Evolutionary conservation across 2,888 invertebrate genomes (phyloP), one percentile per base, ranked within the genome.

Genomic region (Pomacea canaliculata): DNA sequence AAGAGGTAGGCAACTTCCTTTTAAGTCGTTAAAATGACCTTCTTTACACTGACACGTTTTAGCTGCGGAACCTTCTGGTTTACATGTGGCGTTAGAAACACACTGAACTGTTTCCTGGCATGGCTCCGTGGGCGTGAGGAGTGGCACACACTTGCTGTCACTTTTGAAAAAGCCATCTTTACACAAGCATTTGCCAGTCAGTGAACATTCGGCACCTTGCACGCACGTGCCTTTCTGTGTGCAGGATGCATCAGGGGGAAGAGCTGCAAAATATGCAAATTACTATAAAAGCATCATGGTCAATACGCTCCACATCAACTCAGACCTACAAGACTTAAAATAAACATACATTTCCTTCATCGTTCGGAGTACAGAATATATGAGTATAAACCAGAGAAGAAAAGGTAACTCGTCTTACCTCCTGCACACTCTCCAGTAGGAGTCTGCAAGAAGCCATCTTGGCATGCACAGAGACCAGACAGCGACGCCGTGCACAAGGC

Each of bases 151-250:
- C 66, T 66, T 60, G 10, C 71, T 59, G n/a, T 75, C 77, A 48
- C 71, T 56, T 60, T 74, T 73, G 73, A 77, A 72, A 71, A 27
- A 68, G 23, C 65, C 70, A 13, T 74, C 66, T 19, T 63, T 23
- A 66, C 79, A 79, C 51, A 76, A 60, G 59, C 79, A 79, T 7
- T 46, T 71, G 46, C 74, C 74, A n/a, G 69, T 69, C 4, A 74
- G 74, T 16, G 76, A 74, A 70, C 79, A 79, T 72, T 79, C 79
- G 37, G 79, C 79, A 37, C 75, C 51, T 7, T 74, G 56, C 23
- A 79, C 79, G 68, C 79, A 79, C 79, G 77, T 75, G 9, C 79
- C 79, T 63, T 75, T 69, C 70, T 71, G 71, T 10, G 75, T 70
- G 59, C 79, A 79, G 0, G 71, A 46, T 13, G 67, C 63, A 37